Base-by-base conservation (phyloP, 2,888 invertebrate genomes). In the Dynastes grantii region DNA sequence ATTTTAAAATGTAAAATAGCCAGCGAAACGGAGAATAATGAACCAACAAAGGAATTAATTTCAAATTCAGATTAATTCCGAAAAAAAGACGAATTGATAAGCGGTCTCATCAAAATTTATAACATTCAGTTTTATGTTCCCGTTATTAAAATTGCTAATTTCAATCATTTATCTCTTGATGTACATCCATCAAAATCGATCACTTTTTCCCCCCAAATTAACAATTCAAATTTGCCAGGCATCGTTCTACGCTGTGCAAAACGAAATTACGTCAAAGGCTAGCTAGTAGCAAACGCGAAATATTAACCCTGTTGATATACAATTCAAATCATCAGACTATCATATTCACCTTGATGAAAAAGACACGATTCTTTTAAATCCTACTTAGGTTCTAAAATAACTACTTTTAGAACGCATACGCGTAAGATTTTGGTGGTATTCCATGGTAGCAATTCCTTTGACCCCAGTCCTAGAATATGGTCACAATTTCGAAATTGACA, bases 91-190 rank as follows among this genome's bases (percentile, higher is more conserved):
- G 51, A 51, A 49, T 51, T 68, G 68, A 51, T 68, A 68, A 68
- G 11, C 27, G 22, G 9, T 22, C 68, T 68, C 68, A 68, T 68
- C 68, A 68, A 49, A 68, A 68, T 68, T 68, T 68, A 68, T 68
- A 51, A 68, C 64, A 64, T 64, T 37, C 51, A 49, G 68, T 68
- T 68, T 68, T 27, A 68, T 68, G 68, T 64, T 40, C 51, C 27
- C 27, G 49, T 13, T 49, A 68, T 68, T 68, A 68, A 68, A 68
- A 68, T 68, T 68, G 68, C 68, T 68, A 68, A 68, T 68, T 68
- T 22, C 22, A 6, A 11, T 51, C 49, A 68, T 68, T 49, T 51
- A 68, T 68, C 68, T 9, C 65, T 8, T 22, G 45, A 67, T 49
- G 67, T 67, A 27, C 49, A 67, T 67, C 49, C 8, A 49, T 49